A percentile compares a stretch with the other conserved stretches of the same genome.
Evolutionary conservation across 2,888 invertebrate species (phyloP).

Genomic region (Cheilosia urbana): DNA sequence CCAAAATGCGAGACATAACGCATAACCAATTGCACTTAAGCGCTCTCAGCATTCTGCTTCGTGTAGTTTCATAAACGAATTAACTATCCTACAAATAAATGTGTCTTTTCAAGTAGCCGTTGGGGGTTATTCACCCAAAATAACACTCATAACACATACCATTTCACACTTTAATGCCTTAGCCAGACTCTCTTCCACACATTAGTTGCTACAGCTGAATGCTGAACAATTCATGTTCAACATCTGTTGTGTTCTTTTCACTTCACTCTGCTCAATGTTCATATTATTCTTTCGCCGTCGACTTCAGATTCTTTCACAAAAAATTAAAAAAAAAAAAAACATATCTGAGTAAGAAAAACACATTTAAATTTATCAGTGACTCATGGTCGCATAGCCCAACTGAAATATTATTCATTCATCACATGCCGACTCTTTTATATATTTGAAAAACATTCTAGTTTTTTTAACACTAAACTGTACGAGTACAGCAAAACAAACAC

Average conservation of each 20-base stretch:
- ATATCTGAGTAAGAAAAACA: slow-evolving; percentile 22
- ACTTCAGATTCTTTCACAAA: slow-evolving; percentile 31
- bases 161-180: slow-evolving; percentile 59
- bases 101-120: slow-evolving; percentile 31
- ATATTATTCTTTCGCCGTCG: slow-evolving; percentile 11
- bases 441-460: no score
- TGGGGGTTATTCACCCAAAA: slow-evolving; percentile 61
- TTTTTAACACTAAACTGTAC: no score
- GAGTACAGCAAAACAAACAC: not conserved
- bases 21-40: not conserved
- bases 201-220: slow-evolving; percentile 21
- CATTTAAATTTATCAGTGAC: slow-evolving; percentile 62
- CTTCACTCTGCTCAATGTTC: slow-evolving; percentile 5
- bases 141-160: slow-evolving; percentile 36
- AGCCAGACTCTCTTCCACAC: slow-evolving; percentile 20
- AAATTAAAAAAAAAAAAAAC: not conserved
- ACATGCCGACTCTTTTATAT: no score
- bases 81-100: slow-evolving; percentile 16
- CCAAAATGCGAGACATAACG: no score
- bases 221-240: slow-evolving; percentile 25
- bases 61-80: not conserved
- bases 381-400: slow-evolving; percentile 17
- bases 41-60: not conserved
- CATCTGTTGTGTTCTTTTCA: slow-evolving; percentile 54
- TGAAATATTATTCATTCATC: no score